Evolutionary conservation across 2,888 invertebrate species (phyloP).

Genomic region (Marasmarcha lunaedactyla): DNA sequence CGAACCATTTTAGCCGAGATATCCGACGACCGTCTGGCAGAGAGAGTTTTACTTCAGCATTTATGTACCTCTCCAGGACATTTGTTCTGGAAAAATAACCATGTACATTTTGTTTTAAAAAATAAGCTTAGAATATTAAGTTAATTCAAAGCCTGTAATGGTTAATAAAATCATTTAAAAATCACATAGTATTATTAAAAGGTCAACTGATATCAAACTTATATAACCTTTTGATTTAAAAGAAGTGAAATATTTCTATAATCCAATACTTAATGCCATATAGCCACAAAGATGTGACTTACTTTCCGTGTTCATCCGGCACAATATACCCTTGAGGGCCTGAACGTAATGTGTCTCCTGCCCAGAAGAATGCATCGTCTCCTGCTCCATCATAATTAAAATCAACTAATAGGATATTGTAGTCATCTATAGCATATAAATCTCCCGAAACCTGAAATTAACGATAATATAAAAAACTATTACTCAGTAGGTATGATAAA

Average conservation of each 20-base stretch:
- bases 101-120: neutral
- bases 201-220: too few relatives aligned
- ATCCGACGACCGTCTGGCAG: slow-evolving; percentile 89
- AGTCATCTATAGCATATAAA: slow-evolving; percentile 89
- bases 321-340: slow-evolving; percentile 93
- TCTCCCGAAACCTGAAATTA: slow-evolving; percentile 80
- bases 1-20: slow-evolving; percentile 89
- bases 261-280: too few relatives aligned
- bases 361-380: slow-evolving; percentile 94
- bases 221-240: too few relatives aligned
- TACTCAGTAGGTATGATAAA: neutral
- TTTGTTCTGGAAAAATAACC: slow-evolving; percentile 74
- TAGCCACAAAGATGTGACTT: too few relatives aligned
- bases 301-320: slow-evolving; percentile 90
- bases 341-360: slow-evolving; percentile 87
- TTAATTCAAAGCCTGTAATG: too few relatives aligned
- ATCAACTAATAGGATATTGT: slow-evolving; percentile 80
- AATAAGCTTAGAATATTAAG: too few relatives aligned
- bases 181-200: too few relatives aligned
- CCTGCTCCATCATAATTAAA: slow-evolving; percentile 94
- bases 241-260: too few relatives aligned
- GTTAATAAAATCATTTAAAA: too few relatives aligned
- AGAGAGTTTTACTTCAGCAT: slow-evolving; percentile 83
- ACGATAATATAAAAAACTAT: too few relatives aligned
- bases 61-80: slow-evolving; percentile 85